A percentile compares a stretch with the other conserved stretches of the same genome.
Evolutionary conservation across 2,113 vertebrate species (phyloP).

Genomic region (Callospermophilus lateralis): DNA sequence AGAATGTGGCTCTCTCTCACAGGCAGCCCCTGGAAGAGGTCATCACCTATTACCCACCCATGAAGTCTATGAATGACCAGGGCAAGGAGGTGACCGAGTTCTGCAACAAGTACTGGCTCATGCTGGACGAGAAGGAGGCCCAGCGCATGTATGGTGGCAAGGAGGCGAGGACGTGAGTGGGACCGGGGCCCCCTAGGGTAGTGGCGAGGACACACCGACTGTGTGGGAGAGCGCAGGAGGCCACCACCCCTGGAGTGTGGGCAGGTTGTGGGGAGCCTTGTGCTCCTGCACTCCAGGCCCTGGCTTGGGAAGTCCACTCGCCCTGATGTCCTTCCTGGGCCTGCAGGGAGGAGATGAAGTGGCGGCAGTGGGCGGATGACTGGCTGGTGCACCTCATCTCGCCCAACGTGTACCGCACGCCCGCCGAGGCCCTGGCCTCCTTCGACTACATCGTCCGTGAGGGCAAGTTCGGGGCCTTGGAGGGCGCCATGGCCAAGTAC

Average conservation of each 20-base stretch:
- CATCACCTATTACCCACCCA: constrained; percentile 92
- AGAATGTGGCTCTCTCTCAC: constrained; percentile 79
- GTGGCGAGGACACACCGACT: background rate
- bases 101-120: constrained; percentile 98
- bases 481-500: constrained; percentile 97
- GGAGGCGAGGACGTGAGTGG: constrained; percentile 92
- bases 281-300: background rate
- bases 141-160: constrained; percentile 90
- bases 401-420: constrained; percentile 97
- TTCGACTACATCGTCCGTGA: constrained; percentile 98
- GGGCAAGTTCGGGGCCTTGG: constrained; percentile 94
- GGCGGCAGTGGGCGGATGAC: constrained; percentile 97
- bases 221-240: accelerated
- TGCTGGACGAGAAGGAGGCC: constrained; percentile 92
- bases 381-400: constrained; percentile 99
- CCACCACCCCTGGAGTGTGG: no score
- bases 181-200: accelerated
- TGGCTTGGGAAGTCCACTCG: background rate
- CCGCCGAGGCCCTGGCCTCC: constrained; percentile 93
- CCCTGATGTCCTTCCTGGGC: background rate
- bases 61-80: constrained; percentile 91
- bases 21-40: constrained; percentile 92
- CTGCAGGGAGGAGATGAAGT: constrained; percentile 97
- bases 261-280: no score
- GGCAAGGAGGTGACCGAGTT: constrained; percentile 95